A percentile compares a stretch with the other conserved stretches of the same genome.
Evolutionary conservation across 2,888 invertebrate species (phyloP).

Genomic region (Adela reaumurella): DNA sequence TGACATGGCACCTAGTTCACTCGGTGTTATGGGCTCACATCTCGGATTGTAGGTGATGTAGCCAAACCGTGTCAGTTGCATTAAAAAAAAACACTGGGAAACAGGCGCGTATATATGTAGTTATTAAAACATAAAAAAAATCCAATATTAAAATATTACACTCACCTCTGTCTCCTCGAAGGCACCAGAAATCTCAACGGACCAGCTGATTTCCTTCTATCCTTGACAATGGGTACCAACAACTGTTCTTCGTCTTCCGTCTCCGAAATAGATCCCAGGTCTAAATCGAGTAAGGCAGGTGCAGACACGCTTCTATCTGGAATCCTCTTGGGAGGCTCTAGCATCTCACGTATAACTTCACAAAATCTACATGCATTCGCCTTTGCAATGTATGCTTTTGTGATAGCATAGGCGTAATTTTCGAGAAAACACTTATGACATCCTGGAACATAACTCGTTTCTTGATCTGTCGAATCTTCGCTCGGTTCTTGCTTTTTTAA

Average conservation of each 20-base stretch:
- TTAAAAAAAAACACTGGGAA: no score
- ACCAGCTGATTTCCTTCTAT: slow-evolving; percentile 53
- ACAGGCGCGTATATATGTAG: no score
- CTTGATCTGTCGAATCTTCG: slow-evolving; percentile 43
- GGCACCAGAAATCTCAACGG: slow-evolving; percentile 38
- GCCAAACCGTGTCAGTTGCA: no score
- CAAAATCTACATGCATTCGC: slow-evolving; percentile 45
- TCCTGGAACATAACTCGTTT: slow-evolving; percentile 32
- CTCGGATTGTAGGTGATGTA: no score
- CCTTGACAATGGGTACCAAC: slow-evolving; percentile 40
- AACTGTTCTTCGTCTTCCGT: slow-evolving; percentile 42
- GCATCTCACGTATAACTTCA: slow-evolving; percentile 46
- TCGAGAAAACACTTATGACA: slow-evolving; percentile 52
- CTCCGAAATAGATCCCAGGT: slow-evolving; percentile 35
- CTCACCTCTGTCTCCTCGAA: slow-evolving; percentile 42
- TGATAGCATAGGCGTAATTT: slow-evolving; percentile 45
- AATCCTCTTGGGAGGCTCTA: slow-evolving; percentile 33
- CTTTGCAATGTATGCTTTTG: slow-evolving; percentile 42
- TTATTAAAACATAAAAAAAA: no score
- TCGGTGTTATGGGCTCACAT: no score
- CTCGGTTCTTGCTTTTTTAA: slow-evolving; percentile 32
- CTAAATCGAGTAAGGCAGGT: slow-evolving; percentile 49
- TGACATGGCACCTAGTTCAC: no score
- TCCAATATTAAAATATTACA: slow-evolving; percentile 7
- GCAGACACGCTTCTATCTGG: slow-evolving; percentile 53